Conservation (phyloP, 2,113 vertebrate species). For the Eleginops maclovinus region DNA sequence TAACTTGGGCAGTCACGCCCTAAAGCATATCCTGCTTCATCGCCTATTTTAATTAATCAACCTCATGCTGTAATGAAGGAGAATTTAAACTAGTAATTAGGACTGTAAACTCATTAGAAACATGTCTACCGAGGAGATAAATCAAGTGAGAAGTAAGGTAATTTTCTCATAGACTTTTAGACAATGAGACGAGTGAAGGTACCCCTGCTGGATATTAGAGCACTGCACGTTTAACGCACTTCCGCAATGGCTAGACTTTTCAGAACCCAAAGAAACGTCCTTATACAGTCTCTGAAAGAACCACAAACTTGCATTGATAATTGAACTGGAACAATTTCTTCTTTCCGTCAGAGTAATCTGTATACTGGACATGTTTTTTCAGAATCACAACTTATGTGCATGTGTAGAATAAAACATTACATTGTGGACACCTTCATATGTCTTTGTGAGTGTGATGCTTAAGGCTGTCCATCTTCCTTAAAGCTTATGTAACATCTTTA, state of each 20-base stretch:
- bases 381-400: neutral
- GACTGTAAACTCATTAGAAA: neutral
- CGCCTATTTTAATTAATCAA: too few relatives aligned
- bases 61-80: too few relatives aligned
- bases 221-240: neutral
- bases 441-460: neutral
- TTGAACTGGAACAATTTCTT: neutral
- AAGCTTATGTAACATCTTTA: slow-evolving; percentile 8
- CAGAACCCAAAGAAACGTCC: too few relatives aligned
- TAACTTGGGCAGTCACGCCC: too few relatives aligned
- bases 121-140: neutral
- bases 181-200: neutral
- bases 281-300: neutral
- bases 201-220: neutral
- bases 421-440: neutral
- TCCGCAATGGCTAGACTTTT: neutral
- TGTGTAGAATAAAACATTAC: slow-evolving; percentile 7
- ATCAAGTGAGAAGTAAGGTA: neutral
- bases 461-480: slow-evolving; percentile 3
- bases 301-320: neutral
- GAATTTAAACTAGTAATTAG: neutral
- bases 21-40: too few relatives aligned
- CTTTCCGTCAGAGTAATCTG: neutral
- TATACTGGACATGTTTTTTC: neutral
- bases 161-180: neutral